Evolutionary conservation across 1,140 invertebrate genomes (phyloP).

Genomic region (Sipha flava): DNA sequence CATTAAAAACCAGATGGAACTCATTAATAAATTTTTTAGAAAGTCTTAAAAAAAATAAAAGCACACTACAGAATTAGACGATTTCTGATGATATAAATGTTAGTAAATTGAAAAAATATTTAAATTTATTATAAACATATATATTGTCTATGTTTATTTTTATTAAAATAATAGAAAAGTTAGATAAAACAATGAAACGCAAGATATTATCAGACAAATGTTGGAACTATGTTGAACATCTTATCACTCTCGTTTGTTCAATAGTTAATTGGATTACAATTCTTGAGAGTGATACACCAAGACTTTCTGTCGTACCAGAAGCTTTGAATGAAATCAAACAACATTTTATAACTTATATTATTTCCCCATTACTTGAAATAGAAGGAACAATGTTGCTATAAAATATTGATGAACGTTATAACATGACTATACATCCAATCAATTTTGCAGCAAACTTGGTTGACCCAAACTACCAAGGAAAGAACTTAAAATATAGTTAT

Average conservation of each 20-base stretch:
- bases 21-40: neutral
- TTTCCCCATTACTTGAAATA: neutral
- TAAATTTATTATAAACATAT: neutral
- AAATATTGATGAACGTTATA: neutral
- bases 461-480: neutral
- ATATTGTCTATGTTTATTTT: neutral
- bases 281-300: neutral
- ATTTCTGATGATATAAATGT: neutral
- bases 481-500: neutral
- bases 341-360: neutral
- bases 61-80: neutral
- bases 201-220: neutral
- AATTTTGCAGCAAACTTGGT: neutral
- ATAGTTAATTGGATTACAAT: neutral
- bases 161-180: neutral
- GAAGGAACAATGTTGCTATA: neutral
- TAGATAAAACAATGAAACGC: neutral
- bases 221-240: neutral
- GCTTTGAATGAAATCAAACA: neutral
- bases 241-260: neutral
- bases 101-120: neutral
- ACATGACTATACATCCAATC: neutral
- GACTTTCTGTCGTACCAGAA: neutral
- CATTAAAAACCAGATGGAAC: neutral
- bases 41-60: neutral